Evolutionary conservation across 2,888 invertebrate species (phyloP).

Genomic region (Desoria tigrina): DNA sequence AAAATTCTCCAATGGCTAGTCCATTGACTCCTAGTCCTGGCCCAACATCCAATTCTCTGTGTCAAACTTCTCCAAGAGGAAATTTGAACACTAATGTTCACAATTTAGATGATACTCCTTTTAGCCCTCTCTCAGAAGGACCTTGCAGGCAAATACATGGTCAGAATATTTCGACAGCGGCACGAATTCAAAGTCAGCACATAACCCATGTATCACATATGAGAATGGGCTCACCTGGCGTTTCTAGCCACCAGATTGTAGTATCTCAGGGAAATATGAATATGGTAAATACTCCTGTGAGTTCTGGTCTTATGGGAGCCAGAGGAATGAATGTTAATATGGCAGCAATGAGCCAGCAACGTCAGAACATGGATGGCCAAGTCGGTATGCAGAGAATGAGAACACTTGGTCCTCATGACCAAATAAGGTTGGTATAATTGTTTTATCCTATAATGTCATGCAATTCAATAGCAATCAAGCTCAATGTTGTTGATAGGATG

Average conservation of each 20-base stretch:
- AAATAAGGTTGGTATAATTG: constrained; percentile 39
- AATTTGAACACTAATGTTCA: constrained; percentile 40
- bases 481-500: too few species aligned
- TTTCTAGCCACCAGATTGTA: constrained; percentile 36
- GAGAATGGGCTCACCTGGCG: constrained; percentile 43
- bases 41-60: constrained; percentile 47
- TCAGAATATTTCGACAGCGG: neutral
- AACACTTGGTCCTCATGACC: constrained; percentile 35
- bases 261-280: constrained; percentile 35
- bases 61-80: constrained; percentile 52
- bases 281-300: constrained; percentile 31
- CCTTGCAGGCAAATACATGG: constrained; percentile 25
- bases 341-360: constrained; percentile 46
- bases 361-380: constrained; percentile 42
- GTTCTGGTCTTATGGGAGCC: constrained; percentile 43
- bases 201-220: constrained; percentile 39
- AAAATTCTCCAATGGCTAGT: constrained; percentile 54
- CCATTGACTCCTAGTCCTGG: constrained; percentile 54
- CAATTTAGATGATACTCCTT: constrained; percentile 62
- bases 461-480: too few species aligned
- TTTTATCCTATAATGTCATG: neutral
- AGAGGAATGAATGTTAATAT: constrained; percentile 46
- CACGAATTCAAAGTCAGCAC: constrained; percentile 24
- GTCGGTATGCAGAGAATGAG: constrained; percentile 45
- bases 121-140: constrained; percentile 61